These are phyloP conservation scores for Halictus rubicundus DNA, from an alignment of 1,140 invertebrate genomes.

Conservation along the genomic window DNA sequence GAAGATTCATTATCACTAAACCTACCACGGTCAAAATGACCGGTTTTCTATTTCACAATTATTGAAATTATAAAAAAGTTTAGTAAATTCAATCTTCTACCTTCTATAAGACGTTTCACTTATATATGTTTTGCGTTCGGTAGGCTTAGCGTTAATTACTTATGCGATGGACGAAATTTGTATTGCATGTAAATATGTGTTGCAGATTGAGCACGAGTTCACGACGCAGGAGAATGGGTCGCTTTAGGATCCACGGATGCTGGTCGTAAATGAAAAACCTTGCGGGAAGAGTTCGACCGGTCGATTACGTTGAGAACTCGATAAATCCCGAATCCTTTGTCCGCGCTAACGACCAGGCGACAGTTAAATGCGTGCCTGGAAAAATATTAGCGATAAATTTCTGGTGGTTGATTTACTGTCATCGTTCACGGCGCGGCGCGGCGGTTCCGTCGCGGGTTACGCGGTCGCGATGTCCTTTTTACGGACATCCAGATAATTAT, in stretches of 20 bases:
- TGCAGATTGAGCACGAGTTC: background rate
- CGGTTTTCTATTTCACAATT: no score
- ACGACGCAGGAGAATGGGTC: constrained; percentile 14
- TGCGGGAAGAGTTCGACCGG: constrained; percentile 48
- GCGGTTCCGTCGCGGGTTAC: constrained; percentile 43
- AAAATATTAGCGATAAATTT: constrained; percentile 69
- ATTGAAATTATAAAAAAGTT: no score
- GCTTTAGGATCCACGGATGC: constrained; percentile 31
- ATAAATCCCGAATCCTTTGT: constrained; percentile 64
- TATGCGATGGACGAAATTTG: no score
- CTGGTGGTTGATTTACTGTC: constrained; percentile 57
- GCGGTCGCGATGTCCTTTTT: constrained; percentile 30
- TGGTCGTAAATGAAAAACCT: constrained; percentile 61
- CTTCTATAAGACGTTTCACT: no score
- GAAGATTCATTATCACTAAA: no score
- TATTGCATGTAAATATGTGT: no score
- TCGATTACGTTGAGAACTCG: constrained; percentile 55
- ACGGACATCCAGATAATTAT: background rate
- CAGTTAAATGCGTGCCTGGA: constrained; percentile 60
- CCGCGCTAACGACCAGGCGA: constrained; percentile 64
- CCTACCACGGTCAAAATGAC: no score
- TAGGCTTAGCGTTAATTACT: no score
- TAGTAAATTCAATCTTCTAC: no score
- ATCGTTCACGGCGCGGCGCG: constrained; percentile 46
- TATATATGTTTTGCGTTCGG: no score